Evolutionary conservation across 1,140 invertebrate genomes (phyloP).

Genomic region (Drosophila suzukii): DNA sequence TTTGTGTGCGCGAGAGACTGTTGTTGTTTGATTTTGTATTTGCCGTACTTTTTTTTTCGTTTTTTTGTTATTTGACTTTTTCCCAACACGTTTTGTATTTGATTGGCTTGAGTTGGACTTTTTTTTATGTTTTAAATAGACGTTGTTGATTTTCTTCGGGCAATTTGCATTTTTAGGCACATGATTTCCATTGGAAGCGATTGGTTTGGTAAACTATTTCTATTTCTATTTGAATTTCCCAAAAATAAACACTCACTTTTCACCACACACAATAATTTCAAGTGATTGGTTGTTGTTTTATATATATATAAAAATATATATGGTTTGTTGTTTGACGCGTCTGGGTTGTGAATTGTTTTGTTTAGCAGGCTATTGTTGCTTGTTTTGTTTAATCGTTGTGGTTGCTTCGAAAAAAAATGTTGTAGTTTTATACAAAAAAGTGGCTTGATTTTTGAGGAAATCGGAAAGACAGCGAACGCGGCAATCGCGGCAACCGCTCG

Average conservation of each 20-base stretch:
- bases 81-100: slow-evolving; percentile 81
- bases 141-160: slow-evolving; percentile 81
- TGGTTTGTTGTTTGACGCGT: slow-evolving; percentile 14
- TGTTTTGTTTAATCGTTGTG: background rate
- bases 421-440: slow-evolving; percentile 11
- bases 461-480: slow-evolving; percentile 39
- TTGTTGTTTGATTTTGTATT: slow-evolving; percentile 51
- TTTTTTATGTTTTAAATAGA: slow-evolving; percentile 81
- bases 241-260: slow-evolving; percentile 32
- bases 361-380: slow-evolving; percentile 13
- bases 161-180: slow-evolving; percentile 83
- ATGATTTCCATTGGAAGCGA: slow-evolving; percentile 80
- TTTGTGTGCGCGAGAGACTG: slow-evolving; percentile 37
- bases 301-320: slow-evolving; percentile 2
- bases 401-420: slow-evolving; percentile 41
- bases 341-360: slow-evolving; percentile 20
- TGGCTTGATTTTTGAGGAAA: slow-evolving; percentile 15
- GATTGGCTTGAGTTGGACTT: slow-evolving; percentile 62
- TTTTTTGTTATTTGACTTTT: slow-evolving; percentile 52
- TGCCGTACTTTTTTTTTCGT: slow-evolving; percentile 21
- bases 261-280: slow-evolving; percentile 11
- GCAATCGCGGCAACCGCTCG: slow-evolving; percentile 40
- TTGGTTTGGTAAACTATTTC: slow-evolving; percentile 70
- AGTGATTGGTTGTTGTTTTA: slow-evolving; percentile 5
- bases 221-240: slow-evolving; percentile 13